These are phyloP conservation scores for Butorides virescens DNA, from an alignment of 2,113 vertebrate genomes.

Conservation along the genomic window DNA sequence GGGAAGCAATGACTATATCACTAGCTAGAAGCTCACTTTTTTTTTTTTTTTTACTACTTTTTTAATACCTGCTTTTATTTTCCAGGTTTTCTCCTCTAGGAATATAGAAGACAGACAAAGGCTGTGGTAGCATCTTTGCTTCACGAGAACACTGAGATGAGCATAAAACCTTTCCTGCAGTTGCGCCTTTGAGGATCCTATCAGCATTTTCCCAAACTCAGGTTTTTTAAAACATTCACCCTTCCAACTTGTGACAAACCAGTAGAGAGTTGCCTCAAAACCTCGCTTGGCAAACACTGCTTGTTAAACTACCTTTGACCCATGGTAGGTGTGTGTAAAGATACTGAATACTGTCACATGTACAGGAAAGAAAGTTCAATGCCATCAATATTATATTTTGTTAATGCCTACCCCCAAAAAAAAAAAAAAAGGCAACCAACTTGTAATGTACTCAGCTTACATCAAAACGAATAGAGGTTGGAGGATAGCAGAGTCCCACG, in stretches of 20 bases:
- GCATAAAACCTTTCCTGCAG: not conserved
- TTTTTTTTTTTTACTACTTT: not conserved
- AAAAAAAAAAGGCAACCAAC: not conserved
- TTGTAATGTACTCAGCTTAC: conserved; percentile 16
- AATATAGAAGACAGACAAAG: not conserved
- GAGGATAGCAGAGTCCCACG: conserved; percentile 22
- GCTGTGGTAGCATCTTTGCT: not conserved
- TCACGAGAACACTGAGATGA: not conserved
- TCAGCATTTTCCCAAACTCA: not conserved
- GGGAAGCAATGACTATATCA: not conserved
- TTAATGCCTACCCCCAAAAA: not conserved
- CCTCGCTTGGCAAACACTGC: not conserved
- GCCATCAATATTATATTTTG: conserved; percentile 8
- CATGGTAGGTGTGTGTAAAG: not conserved
- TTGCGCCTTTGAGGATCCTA: not conserved
- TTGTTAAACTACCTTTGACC: not conserved
- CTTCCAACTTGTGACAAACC: not conserved
- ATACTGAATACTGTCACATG: not conserved
- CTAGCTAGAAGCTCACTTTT: not conserved
- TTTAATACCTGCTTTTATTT: not conserved
- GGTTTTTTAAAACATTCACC: not conserved
- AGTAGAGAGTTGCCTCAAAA: not conserved
- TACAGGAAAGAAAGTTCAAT: conserved; percentile 10
- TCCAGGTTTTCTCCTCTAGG: not conserved
- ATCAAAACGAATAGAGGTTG: conserved; percentile 57